Conservation (phyloP, 2,113 vertebrate species). For the Coptodon rendalli region DNA sequence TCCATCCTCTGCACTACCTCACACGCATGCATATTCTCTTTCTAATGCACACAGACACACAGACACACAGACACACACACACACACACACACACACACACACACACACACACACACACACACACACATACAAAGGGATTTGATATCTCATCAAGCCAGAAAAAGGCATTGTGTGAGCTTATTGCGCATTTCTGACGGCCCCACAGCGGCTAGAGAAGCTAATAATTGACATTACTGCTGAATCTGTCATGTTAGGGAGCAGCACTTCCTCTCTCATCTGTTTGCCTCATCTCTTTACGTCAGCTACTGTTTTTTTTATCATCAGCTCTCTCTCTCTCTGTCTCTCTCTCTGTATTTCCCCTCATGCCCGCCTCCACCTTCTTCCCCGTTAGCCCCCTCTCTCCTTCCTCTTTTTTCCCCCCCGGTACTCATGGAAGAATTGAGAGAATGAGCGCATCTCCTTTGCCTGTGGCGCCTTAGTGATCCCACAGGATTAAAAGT, state of each 20-base stretch:
- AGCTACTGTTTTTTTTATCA: slow-evolving; percentile 46
- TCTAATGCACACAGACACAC: no score
- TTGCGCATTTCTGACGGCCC: background rate
- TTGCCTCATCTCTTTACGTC: slow-evolving; percentile 35
- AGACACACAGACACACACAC: no score
- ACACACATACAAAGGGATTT: background rate
- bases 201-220: background rate
- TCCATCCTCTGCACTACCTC: background rate
- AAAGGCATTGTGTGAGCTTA: background rate
- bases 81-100: no score
- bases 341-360: background rate
- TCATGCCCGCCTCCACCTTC: background rate
- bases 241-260: slow-evolving; percentile 47
- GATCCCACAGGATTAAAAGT: slow-evolving; percentile 70
- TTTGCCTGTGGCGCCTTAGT: slow-evolving; percentile 66
- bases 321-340: slow-evolving; percentile 2
- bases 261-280: slow-evolving; percentile 25
- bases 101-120: background rate
- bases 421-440: slow-evolving; percentile 53
- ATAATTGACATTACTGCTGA: slow-evolving; percentile 24
- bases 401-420: slow-evolving; percentile 14
- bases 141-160: background rate
- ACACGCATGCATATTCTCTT: background rate
- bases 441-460: slow-evolving; percentile 63
- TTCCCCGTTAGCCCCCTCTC: slow-evolving; percentile 18